Conservation (phyloP, 2,888 invertebrate genomes). For the Ochlodes sylvanus region DNA sequence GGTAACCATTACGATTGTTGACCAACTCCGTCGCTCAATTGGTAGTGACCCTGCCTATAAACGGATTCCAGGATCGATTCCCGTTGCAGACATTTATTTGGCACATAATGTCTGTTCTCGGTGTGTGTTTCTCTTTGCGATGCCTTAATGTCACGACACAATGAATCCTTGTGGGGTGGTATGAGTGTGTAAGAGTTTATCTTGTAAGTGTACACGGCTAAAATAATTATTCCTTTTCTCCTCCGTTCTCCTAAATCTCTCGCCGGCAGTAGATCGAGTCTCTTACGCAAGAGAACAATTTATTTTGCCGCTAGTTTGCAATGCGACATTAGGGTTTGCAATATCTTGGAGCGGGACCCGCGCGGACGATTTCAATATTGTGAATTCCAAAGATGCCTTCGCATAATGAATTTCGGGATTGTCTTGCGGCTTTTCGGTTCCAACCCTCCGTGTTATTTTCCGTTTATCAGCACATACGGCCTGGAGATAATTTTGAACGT, state of each 20-base stretch:
- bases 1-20: no score
- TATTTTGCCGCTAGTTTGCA: constrained; percentile 68
- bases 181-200: no score
- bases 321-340: constrained; percentile 62
- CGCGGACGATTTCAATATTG: constrained; percentile 79
- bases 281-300: constrained; percentile 59
- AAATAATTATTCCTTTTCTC: no score
- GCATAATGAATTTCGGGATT: constrained; percentile 83
- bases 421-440: constrained; percentile 80
- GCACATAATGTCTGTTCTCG: no score
- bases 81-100: no score
- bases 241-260: background rate
- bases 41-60: no score
- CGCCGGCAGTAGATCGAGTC: background rate
- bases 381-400: constrained; percentile 81
- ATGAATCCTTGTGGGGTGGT: no score
- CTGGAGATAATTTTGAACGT: constrained; percentile 51
- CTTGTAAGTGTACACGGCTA: no score
- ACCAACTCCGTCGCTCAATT: no score
- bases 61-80: no score
- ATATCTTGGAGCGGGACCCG: constrained; percentile 57
- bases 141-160: no score
- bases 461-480: constrained; percentile 50
- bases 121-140: no score
- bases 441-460: constrained; percentile 66